phyloP scores from a whole-genome alignment of 2,113 vertebrate genomes.

The Lampris megalopsis region DNA sequence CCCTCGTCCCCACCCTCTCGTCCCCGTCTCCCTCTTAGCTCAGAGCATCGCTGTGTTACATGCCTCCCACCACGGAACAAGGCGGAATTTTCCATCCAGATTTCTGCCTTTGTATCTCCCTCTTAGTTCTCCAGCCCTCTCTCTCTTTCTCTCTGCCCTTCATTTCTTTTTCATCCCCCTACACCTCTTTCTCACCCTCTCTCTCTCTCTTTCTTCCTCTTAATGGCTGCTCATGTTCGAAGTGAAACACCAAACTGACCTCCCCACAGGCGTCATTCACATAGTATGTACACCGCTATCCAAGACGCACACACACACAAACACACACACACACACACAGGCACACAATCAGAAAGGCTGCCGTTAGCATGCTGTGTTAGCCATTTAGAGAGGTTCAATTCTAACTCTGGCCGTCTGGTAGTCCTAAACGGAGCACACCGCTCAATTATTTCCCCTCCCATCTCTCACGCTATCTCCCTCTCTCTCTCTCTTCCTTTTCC shows the following conservation, averaged over 20 bases:
- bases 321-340: background rate
- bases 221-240: conserved; percentile 65
- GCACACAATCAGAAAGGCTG: background rate
- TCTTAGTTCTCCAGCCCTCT: conserved; percentile 60
- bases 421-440: conserved; percentile 60
- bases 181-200: conserved; percentile 21
- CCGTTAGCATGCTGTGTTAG: conserved; percentile 68
- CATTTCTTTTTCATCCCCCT: conserved; percentile 26
- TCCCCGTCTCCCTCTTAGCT: conserved; percentile 65
- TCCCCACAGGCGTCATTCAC: conserved; percentile 67
- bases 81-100: conserved; percentile 66
- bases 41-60: conserved; percentile 63
- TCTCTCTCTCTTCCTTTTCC: conserved; percentile 50
- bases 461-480: conserved; percentile 64
- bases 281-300: conserved; percentile 55
- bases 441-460: conserved; percentile 74
- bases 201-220: conserved; percentile 40
- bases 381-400: conserved; percentile 73
- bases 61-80: conserved; percentile 74
- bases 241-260: conserved; percentile 65
- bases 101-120: conserved; percentile 59
- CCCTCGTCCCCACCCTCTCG: conserved; percentile 63
- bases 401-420: conserved; percentile 61
- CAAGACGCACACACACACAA: conserved; percentile 34
- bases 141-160: conserved; percentile 59